Evolutionary conservation across 2,797 vertebrate species (phyloP), one percentile per base, ranked within the genome.

Genomic region (Malacoraja senta): DNA sequence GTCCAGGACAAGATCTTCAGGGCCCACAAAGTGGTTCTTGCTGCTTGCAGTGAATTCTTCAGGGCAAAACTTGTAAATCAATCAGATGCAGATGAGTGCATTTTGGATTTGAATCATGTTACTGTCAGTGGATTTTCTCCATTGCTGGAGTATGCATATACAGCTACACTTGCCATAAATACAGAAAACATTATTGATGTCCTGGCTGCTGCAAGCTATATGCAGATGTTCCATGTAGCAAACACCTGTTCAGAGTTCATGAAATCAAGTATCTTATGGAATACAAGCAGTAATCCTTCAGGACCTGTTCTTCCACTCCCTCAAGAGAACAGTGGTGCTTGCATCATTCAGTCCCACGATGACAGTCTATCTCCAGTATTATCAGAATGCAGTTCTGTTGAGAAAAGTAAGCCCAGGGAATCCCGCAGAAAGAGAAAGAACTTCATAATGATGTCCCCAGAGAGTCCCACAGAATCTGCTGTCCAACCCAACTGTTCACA

Each of bases 261-360:
- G 99, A 99, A 99, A 95, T 99, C 99, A 90, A 99, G 99, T 94
- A 99, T 99, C 95, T 95, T 99, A 65, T 99, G 99, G 99, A 98
- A 98, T 91, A 97, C 96, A 0, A 96, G 98, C 1, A 96, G 95
- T 94, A 96, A 94, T 95, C 95, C 96, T 24, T 97, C 98, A 93
- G 99, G 98, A 94, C 95, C 97, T 29, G 96, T 98, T 32, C 98
- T 98, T 71, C 93, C 95, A 0, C 95, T 96, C 0, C 96, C 97
- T 2, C 97, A 98, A 80, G 98, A 99, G 96, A 98, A 96, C 93
- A 96, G 96, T 13, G 96, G 97, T 8, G 97, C 97, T 95, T 98
- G 98, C 95, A 97, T 97, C 94, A 97, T 99, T 86, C 97, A 98
- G 0, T 98, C 98, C 0, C 95, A 98, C 92, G 98, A 99, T 0